Evolutionary conservation across 2,888 invertebrate genomes (phyloP), one percentile per base, ranked within the genome.

Genomic region (Tenthredo mesomela): DNA sequence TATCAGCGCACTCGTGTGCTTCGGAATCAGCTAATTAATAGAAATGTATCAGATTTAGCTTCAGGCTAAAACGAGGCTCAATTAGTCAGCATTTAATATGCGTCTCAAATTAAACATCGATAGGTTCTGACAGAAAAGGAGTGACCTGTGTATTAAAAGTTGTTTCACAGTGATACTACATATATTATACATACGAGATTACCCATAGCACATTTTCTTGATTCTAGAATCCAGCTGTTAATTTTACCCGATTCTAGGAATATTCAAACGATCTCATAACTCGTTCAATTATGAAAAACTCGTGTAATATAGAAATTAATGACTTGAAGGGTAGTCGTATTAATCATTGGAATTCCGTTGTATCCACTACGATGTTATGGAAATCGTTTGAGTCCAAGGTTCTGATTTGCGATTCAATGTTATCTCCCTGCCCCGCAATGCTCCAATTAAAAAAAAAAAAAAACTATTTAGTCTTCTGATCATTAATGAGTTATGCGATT

Each of bases 301-400:
- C 0, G 21, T 25, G n/a, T 73, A 21, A 73, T 73, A 29, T n/a
- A 10, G 0, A 21, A 43, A 73, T 25, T 2, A 73, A 21, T n/a
- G 10, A 43, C 40, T 73, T 29, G 5, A 67, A 33, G n/a, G 10
- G 29, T 43, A 21, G 6, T 40, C 9, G 33, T 21, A 67, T 43
- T 21, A 9, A 73, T 73, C 25, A 40, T 43, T 21, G 21, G n/a
- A 73, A 67, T 67, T 67, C 33, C 33, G 25, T 33, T 21, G 40
- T 73, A 43, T 12, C 71, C 21, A 73, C 40, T 73, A 73, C 71
- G 71, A 73, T 73, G 21, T 40, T 73, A 73, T 73, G 43, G 21
- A 43, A 73, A 73, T 73, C 21, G 25, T 73, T 73, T n/a, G 71
- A 73, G 71, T 73, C 71, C 71, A 73, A 73, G 71, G 71, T 73